These are phyloP conservation scores for Crambe crambe DNA, from an alignment of 37 sponge, comb jelly and placozoan species.

Conservation along the genomic window DNA sequence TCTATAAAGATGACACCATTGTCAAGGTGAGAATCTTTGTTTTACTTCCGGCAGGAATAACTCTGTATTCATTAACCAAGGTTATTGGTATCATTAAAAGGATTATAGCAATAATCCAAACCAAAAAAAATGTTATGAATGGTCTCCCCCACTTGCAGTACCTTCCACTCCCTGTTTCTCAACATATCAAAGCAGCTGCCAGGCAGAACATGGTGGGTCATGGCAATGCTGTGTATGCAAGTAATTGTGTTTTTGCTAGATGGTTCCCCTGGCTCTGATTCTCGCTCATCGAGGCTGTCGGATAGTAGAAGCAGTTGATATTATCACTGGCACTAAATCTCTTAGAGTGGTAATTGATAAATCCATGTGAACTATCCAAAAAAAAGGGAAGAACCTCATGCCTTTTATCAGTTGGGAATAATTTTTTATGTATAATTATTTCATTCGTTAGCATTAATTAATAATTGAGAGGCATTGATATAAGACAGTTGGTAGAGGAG, in stretches of 20 bases:
- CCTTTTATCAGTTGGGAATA: too few relatives aligned
- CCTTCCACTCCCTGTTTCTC: constrained; percentile 15
- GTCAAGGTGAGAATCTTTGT: constrained; percentile 5
- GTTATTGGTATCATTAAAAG: neutral
- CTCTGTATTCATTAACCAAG: neutral
- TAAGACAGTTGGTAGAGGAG: too few relatives aligned
- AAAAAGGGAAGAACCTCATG: too few relatives aligned
- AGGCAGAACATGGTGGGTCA: constrained; percentile 26
- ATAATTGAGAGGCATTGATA: too few relatives aligned
- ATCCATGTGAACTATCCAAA: neutral
- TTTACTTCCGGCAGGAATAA: neutral
- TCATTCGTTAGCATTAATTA: too few relatives aligned
- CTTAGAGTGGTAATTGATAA: constrained; percentile 5
- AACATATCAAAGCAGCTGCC: constrained; percentile 33
- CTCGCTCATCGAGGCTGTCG: constrained; percentile 5
- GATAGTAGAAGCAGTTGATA: constrained; percentile 1
- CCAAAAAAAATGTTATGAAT: too few relatives aligned
- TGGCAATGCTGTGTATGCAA: neutral
- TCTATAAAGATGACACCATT: constrained; percentile 42
- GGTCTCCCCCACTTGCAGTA: constrained; percentile 21
- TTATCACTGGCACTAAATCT: neutral
- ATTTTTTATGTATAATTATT: too few relatives aligned
- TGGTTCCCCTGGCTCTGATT: constrained; percentile 24
- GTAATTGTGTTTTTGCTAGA: neutral
- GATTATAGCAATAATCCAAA: too few relatives aligned